A percentile compares a stretch with the other conserved stretches of the same genome.
Conservation (phyloP, 2,113 vertebrate species). For the Myrmecophaga tridactyla region DNA sequence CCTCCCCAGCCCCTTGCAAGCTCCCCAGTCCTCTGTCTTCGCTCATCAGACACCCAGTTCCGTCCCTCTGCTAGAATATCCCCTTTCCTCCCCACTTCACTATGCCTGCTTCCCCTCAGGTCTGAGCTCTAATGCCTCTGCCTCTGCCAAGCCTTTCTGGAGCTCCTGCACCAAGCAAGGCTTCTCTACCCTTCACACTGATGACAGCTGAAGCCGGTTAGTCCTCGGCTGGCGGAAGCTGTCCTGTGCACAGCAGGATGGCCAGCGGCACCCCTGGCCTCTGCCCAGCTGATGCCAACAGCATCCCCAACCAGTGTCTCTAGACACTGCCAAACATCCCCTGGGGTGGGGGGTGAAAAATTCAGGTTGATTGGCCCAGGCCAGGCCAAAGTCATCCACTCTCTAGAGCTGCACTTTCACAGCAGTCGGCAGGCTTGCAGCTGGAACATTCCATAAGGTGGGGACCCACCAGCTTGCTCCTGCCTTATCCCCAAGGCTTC, state of each 20-base stretch:
- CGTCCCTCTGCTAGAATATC: accelerated
- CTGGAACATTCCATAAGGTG: background rate
- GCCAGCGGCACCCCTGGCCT: no score
- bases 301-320: background rate
- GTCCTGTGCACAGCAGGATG: background rate
- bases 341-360: background rate
- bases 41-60: no score
- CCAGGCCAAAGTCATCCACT: background rate
- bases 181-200: background rate
- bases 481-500: background rate
- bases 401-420: background rate
- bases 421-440: background rate
- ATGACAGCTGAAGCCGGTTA: accelerated
- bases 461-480: background rate
- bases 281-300: no score
- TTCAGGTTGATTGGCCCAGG: background rate
- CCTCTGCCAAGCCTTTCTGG: background rate
- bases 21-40: background rate
- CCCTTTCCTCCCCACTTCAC: background rate
- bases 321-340: background rate
- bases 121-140: background rate
- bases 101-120: background rate
- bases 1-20: background rate
- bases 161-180: background rate
- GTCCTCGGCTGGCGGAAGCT: background rate